These are phyloP conservation scores for Dastarcus helophoroides DNA, from an alignment of 2,888 invertebrate genomes.

Conservation along the genomic window DNA sequence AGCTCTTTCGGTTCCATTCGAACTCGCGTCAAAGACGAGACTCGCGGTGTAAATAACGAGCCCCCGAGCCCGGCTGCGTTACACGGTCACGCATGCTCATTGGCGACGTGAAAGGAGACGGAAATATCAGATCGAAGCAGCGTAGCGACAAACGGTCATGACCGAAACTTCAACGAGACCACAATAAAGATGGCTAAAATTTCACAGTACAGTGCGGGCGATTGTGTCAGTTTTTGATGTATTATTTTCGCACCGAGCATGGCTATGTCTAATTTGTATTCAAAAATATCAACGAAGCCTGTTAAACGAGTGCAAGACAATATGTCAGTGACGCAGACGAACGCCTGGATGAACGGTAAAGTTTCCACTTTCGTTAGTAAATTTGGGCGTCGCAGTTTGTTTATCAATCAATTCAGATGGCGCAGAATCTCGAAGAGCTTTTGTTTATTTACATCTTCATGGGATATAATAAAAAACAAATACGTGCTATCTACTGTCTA, in stretches of 20 bases:
- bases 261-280: slow-evolving; percentile 68
- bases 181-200: slow-evolving; percentile 1
- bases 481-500: too few relatives aligned
- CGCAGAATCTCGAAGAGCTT: background rate
- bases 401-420: background rate
- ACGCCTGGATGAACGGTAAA: slow-evolving; percentile 82
- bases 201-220: background rate
- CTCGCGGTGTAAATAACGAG: too few relatives aligned
- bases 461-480: background rate
- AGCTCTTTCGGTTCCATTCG: too few relatives aligned
- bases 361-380: slow-evolving; percentile 6
- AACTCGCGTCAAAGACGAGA: too few relatives aligned
- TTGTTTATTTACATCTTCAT: background rate
- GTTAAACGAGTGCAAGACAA: slow-evolving; percentile 65
- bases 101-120: too few relatives aligned
- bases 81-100: too few relatives aligned
- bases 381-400: background rate
- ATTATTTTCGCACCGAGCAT: too few relatives aligned
- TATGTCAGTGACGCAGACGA: slow-evolving; percentile 70
- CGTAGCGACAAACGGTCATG: too few relatives aligned
- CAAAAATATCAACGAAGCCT: slow-evolving; percentile 63
- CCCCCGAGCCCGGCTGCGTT: too few relatives aligned
- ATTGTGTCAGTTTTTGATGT: background rate
- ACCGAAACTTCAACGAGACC: too few relatives aligned
- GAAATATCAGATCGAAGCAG: too few relatives aligned